A percentile compares a stretch with the other conserved stretches of the same genome.
phyloP scores from a whole-genome alignment of 2,113 vertebrate genomes.

The Tenebrosternarchus preto region DNA sequence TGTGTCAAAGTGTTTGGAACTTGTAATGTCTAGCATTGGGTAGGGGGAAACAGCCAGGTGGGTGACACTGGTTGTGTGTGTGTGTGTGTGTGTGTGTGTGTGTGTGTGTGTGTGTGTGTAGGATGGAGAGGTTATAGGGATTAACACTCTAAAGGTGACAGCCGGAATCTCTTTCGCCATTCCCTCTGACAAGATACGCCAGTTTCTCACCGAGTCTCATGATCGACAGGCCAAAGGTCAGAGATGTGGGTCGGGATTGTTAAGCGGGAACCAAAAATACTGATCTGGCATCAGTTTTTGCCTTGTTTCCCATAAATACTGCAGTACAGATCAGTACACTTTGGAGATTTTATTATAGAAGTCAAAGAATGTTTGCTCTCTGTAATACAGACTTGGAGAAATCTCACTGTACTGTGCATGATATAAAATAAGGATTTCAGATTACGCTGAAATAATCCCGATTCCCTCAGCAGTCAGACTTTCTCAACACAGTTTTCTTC shows the following conservation, averaged over 20 bases:
- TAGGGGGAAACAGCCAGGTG: too few species aligned
- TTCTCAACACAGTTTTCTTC: neutral
- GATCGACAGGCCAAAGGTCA: conserved; percentile 91
- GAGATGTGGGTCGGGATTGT: neutral
- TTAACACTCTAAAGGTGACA: conserved; percentile 97
- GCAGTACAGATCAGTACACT: too few species aligned
- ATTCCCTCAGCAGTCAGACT: too few species aligned
- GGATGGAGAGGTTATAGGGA: conserved; percentile 98
- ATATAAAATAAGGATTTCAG: too few species aligned
- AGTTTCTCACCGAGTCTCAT: conserved; percentile 93
- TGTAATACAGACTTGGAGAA: too few species aligned
- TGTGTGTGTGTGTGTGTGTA: conserved; percentile 58
- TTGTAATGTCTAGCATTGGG: neutral
- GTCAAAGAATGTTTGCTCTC: too few species aligned
- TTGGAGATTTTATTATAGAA: too few species aligned
- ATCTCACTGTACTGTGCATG: too few species aligned
- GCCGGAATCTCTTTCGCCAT: conserved; percentile 99
- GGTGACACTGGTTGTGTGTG: neutral
- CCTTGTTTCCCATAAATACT: too few species aligned
- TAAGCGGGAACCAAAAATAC: neutral
- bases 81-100: conserved; percentile 31
- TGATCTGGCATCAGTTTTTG: too few species aligned
- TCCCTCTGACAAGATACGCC: conserved; percentile 94
- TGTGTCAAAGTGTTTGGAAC: neutral
- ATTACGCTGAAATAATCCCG: too few species aligned